phyloP scores from a whole-genome alignment of 2,888 invertebrate species.

The Scaptomyza polygonia region DNA sequence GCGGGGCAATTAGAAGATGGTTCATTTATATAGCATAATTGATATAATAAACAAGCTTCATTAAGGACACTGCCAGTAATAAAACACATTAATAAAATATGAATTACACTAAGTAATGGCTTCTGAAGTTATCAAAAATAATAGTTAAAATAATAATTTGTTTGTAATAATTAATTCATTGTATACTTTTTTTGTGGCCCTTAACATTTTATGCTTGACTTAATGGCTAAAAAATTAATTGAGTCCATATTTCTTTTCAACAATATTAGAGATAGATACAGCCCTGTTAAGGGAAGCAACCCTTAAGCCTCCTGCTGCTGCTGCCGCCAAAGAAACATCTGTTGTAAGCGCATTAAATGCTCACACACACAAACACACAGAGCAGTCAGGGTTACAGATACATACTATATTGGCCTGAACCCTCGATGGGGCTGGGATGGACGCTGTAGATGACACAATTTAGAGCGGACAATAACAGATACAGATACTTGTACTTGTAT shows the following conservation, averaged over 20 bases:
- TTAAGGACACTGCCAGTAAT: background rate
- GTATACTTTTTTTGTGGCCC: conserved; percentile 20
- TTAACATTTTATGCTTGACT: conserved; percentile 39
- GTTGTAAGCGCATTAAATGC: conserved; percentile 70
- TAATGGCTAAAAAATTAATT: conserved; percentile 37
- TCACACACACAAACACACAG: conserved; percentile 34
- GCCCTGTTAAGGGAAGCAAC: conserved; percentile 9
- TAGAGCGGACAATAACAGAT: conserved; percentile 26
- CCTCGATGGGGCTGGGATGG: conserved; percentile 39
- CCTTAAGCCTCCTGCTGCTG: conserved; percentile 40
- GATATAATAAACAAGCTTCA: background rate
- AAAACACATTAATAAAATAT: background rate
- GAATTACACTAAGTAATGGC: background rate
- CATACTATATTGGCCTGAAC: conserved; percentile 33
- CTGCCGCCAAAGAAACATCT: conserved; percentile 71
- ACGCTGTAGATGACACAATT: conserved; percentile 70
- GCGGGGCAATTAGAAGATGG: conserved; percentile 8
- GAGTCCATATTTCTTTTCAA: conserved; percentile 14
- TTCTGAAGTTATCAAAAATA: background rate
- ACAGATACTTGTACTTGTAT: background rate
- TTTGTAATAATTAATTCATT: conserved; percentile 11
- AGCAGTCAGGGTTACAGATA: conserved; percentile 18
- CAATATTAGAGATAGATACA: background rate
- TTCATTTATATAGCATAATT: background rate
- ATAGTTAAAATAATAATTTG: background rate